Base-by-base conservation (phyloP, 2,113 vertebrate genomes). In the Procapra przewalskii region DNA sequence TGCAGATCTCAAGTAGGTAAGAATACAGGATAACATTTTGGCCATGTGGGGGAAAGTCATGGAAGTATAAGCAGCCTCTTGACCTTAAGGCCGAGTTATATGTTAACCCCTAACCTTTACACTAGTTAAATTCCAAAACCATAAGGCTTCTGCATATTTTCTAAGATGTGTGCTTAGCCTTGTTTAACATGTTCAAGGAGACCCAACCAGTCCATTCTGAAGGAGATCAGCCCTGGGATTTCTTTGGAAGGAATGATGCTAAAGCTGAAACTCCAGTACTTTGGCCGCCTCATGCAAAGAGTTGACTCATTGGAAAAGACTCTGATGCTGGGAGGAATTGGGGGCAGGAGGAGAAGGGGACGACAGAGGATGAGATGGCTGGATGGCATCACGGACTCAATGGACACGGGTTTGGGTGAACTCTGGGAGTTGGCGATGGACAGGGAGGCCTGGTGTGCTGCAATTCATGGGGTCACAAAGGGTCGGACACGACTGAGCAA, bases 401-500 rank as follows among this genome's bases (percentile, higher is more conserved):
- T 59, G 25, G 25, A 0, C 8, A 0, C 10, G 57, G 27, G 25
- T 59, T 25, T 59, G 57, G 12, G 57, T 59, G 4, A 12, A 59
- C 4, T 59, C 57, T 0, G 2, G 10, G 25, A 59, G 57, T 5
- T 27, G 57, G 57, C 29, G 57, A 59, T 29, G 57, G 2, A 59
- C 25, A 5, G 25, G 25, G 57, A 59, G 25, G 57, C 25, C 25
- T 59, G 57, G 25, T 11, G 0, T 59, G 57, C 57, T 59, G 57
- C 1, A 1, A 59, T 5, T 27, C 57, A 59, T 59, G 25, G 57
- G 4, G 9, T 59, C 25, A 0, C 57, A 59, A 27, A 59, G 0
- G 5, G 11, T 59, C 25, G 0, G 57, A 59, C 25, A 59, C 0
- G 0, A 29, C 57, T 59, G 25, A 59, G 10, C 0, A 2, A 27